A percentile compares a stretch with the other conserved stretches of the same genome.
Conservation (phyloP, 2,113 vertebrate genomes). For the Charadrius vociferus region DNA sequence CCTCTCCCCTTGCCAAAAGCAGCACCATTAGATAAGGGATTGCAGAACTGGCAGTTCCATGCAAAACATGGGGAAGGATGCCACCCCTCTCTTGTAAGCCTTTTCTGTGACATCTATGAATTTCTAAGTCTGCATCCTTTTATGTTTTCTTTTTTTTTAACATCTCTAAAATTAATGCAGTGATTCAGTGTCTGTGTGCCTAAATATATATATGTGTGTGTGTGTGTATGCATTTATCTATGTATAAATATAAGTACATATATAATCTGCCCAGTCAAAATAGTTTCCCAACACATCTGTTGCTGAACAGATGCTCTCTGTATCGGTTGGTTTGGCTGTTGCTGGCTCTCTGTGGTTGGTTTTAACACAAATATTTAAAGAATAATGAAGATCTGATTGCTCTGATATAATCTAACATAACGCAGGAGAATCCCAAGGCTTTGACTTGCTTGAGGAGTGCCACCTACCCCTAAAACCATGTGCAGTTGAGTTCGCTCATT, state of each 20-base stretch:
- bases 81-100: not conserved
- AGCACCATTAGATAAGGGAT: not conserved
- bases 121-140: not conserved
- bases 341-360: not conserved
- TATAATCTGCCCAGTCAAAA: not conserved
- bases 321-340: not conserved
- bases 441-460: not conserved
- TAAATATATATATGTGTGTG: accelerated
- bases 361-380: not conserved
- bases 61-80: not conserved
- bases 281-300: not conserved
- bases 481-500: not conserved
- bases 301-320: not conserved
- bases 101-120: not conserved
- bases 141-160: not conserved
- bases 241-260: not conserved
- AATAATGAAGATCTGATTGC: not conserved
- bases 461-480: not conserved
- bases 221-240: not conserved
- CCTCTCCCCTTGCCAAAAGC: not conserved
- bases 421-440: not conserved
- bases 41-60: not conserved
- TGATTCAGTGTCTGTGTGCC: not conserved
- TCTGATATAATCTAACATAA: not conserved
- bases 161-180: not conserved